phyloP scores from a whole-genome alignment of 2,888 invertebrate genomes.

The Caenorhabditis uteleia region DNA sequence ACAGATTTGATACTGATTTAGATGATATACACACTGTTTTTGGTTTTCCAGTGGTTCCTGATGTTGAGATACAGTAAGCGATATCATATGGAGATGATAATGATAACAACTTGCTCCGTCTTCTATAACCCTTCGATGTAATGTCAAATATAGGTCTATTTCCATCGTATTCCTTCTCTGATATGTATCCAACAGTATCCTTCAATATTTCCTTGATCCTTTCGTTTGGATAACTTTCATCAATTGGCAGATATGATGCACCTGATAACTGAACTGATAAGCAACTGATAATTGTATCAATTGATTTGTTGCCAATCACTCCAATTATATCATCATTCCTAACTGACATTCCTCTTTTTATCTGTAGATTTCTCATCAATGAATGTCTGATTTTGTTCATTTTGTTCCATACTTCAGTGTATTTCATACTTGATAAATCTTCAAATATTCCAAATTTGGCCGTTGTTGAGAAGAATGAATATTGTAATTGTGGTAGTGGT shows the following conservation, averaged over 20 bases:
- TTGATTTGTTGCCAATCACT: slow-evolving; percentile 33
- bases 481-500: no score
- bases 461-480: no score
- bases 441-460: no score
- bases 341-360: slow-evolving; percentile 20
- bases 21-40: slow-evolving; percentile 57
- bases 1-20: slow-evolving; percentile 48
- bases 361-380: slow-evolving; percentile 11
- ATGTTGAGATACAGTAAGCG: slow-evolving; percentile 64
- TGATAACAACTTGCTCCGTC: background rate
- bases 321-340: slow-evolving; percentile 50
- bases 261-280: slow-evolving; percentile 9
- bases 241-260: slow-evolving; percentile 24
- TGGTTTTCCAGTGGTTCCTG: slow-evolving; percentile 67
- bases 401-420: no score
- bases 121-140: background rate
- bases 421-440: no score
- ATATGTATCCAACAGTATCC: background rate
- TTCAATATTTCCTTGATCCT: slow-evolving; percentile 11
- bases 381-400: no score
- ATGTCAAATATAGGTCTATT: background rate
- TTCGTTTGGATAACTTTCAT: slow-evolving; percentile 16
- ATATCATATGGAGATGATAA: slow-evolving; percentile 23
- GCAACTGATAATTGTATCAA: slow-evolving; percentile 13
- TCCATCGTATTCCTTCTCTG: background rate